Conservation (phyloP, 2,888 invertebrate genomes). For the Dione vanillae region DNA sequence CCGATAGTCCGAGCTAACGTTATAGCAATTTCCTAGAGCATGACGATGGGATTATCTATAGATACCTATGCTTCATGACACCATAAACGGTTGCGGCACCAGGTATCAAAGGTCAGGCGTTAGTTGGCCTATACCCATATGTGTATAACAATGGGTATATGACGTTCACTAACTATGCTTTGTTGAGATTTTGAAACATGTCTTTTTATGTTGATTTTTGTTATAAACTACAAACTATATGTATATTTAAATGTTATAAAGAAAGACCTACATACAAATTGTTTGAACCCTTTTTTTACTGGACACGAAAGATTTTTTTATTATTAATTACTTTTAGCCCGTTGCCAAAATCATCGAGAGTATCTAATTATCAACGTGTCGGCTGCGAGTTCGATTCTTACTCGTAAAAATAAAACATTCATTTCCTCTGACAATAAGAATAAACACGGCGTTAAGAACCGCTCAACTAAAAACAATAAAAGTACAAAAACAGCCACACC, state of each 20-base stretch:
- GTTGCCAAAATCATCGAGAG: too few species aligned
- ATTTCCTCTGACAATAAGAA: too few species aligned
- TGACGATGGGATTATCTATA: slow-evolving; percentile 6
- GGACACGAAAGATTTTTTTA: too few species aligned
- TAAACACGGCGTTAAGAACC: too few species aligned
- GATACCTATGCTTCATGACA: slow-evolving; percentile 14
- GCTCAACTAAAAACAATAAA: too few species aligned
- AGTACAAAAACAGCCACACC: too few species aligned
- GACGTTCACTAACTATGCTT: not conserved
- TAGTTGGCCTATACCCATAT: slow-evolving; percentile 40
- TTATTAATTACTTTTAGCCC: too few species aligned
- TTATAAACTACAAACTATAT: not conserved
- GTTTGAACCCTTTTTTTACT: too few species aligned
- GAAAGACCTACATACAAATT: not conserved
- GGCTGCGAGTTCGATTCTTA: too few species aligned
- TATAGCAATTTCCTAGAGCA: not conserved
- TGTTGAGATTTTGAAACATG: not conserved
- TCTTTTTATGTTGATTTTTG: not conserved
- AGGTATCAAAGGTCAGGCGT: slow-evolving; percentile 35
- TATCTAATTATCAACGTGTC: too few species aligned
- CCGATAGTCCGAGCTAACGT: not conserved
- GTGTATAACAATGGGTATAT: slow-evolving; percentile 32
- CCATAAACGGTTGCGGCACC: slow-evolving; percentile 34
- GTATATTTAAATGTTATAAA: too few species aligned
- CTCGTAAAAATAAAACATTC: too few species aligned